Base-by-base conservation (phyloP, 2,888 invertebrate species). In the Andrena dorsata region DNA sequence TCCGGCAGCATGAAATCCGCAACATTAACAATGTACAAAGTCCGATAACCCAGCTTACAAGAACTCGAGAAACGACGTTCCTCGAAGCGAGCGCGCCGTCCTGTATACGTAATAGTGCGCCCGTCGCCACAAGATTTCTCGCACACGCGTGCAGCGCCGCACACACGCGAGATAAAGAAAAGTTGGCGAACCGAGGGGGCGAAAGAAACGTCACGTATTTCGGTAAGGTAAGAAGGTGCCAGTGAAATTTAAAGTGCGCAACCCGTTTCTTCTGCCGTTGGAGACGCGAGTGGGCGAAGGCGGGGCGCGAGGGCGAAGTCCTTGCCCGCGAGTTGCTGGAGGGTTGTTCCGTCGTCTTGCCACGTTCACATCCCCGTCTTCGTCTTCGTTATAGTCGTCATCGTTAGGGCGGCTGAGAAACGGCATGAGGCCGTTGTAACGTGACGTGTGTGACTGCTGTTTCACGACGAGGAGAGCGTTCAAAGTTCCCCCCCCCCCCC, bases 381-480 rank as follows among this genome's bases (percentile, higher is more conserved):
- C 64, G 58, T 32, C 64, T 81, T 80, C 81, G 80, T 82, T 81
- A 76, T 76, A 74, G 66, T 81, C 70, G 71, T 74, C 70, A 66
- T 66, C 72, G 83, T 76, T 83, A 78, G 69, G 53, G 74, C 74
- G 73, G 60, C 32, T 26, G 64, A 35, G 53, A 71, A 76, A 70
- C 69, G 63, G 81, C 81, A 32, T 66, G 76, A 68, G 80, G 76
- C 70, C 73, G 74, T 60, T 70, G 80, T 86, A 86, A 85, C 86
- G 76, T 75, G 82, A 84, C 61, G 82, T 78, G 88, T 84, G 88
- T 77, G 87, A 88, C 83, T 87, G 84, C 84, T 87, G 83, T 86
- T 86, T 87, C 86, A 86, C 80, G 84, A 88, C 88, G 91, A 92
- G 89, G 86, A 89, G 86, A 90, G 90, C 89, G 86, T 87, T 90